These are phyloP conservation scores for Drosophila histrio DNA, from an alignment of 2,888 invertebrate genomes.

Conservation along the genomic window DNA sequence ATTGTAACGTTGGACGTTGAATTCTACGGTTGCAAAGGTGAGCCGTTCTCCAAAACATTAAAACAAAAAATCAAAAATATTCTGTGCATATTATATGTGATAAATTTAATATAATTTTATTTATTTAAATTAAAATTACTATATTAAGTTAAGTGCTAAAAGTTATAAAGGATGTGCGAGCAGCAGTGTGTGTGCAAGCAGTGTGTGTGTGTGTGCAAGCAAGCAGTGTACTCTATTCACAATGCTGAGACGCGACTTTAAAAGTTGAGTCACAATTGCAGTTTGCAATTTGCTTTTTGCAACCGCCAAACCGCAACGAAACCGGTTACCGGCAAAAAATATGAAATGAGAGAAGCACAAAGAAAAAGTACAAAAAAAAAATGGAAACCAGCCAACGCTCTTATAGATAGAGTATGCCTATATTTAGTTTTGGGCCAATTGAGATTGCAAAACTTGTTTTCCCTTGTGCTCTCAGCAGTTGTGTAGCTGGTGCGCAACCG, in stretches of 20 bases:
- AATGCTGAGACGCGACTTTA: background rate
- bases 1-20: conserved; percentile 85
- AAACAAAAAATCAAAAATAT: conserved; percentile 28
- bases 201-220: conserved; percentile 1
- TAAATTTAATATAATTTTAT: conserved; percentile 22
- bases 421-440: conserved; percentile 19
- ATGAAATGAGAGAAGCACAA: conserved; percentile 1
- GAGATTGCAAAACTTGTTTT: conserved; percentile 42
- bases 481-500: conserved; percentile 14
- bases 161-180: conserved; percentile 18
- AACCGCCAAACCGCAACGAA: conserved; percentile 49
- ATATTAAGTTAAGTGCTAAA: conserved; percentile 31
- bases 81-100: conserved; percentile 16
- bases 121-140: conserved; percentile 19
- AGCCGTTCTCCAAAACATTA: conserved; percentile 70
- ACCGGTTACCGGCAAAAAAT: conserved; percentile 73
- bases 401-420: conserved; percentile 13
- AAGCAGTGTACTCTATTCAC: conserved; percentile 6
- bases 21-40: conserved; percentile 84
- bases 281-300: conserved; percentile 43
- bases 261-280: conserved; percentile 51
- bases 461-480: conserved; percentile 1
- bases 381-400: conserved; percentile 8
- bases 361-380: background rate
- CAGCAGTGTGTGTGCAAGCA: conserved; percentile 6